A percentile compares a stretch with the other conserved stretches of the same genome.
Conservation (phyloP, 1,140 invertebrate species). For the Telenomus remus region DNA sequence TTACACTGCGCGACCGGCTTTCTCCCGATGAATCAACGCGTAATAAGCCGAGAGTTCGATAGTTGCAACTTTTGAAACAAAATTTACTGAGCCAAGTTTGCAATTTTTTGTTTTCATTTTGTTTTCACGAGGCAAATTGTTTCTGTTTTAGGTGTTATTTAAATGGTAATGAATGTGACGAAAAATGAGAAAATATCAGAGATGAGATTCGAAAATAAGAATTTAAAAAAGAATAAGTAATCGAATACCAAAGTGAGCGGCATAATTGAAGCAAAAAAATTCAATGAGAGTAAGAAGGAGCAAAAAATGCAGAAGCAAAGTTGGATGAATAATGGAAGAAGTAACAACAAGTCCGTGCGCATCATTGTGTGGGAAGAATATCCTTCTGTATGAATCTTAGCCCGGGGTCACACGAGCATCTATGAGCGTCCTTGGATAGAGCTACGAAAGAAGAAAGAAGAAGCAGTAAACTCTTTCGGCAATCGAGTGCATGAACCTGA, state of each 20-base stretch:
- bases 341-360: constrained; percentile 45
- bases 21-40: constrained; percentile 22
- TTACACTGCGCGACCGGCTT: constrained; percentile 5
- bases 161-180: constrained; percentile 2
- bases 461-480: constrained; percentile 50
- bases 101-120: constrained; percentile 4
- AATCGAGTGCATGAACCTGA: constrained; percentile 44
- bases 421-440: constrained; percentile 51
- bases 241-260: constrained; percentile 35
- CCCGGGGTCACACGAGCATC: constrained; percentile 40
- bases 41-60: too few species aligned
- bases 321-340: constrained; percentile 56
- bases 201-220: constrained; percentile 15
- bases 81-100: background rate
- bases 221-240: constrained; percentile 24
- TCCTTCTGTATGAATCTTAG: constrained; percentile 45
- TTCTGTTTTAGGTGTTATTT: too few species aligned
- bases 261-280: constrained; percentile 46
- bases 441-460: constrained; percentile 45
- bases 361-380: constrained; percentile 44
- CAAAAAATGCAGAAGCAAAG: constrained; percentile 33
- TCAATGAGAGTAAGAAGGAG: constrained; percentile 27
- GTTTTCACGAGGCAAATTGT: too few species aligned
- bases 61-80: too few species aligned
- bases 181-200: constrained; percentile 19